These are phyloP conservation scores for Nothoprocta perdicaria DNA, from an alignment of 2,113 vertebrate genomes.

Conservation along the genomic window DNA sequence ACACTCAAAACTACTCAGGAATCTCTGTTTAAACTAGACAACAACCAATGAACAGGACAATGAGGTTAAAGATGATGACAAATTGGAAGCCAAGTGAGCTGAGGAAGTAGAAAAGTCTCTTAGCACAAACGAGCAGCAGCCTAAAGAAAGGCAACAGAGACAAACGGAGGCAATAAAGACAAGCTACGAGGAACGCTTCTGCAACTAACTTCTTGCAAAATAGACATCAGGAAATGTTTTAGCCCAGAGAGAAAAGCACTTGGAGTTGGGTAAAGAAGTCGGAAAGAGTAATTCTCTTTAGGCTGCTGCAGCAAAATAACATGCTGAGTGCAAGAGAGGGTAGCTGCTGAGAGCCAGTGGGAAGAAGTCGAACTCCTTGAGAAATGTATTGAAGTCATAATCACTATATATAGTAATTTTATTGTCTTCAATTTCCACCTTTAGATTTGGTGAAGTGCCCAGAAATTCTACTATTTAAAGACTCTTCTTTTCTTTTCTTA, in stretches of 20 bases:
- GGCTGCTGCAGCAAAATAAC: not conserved
- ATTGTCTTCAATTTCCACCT: slow-evolving; percentile 18
- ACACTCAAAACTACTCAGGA: not conserved
- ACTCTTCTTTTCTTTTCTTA: not conserved
- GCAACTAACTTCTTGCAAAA: not conserved
- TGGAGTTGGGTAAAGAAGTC: not conserved
- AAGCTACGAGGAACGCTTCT: not conserved
- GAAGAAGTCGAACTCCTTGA: not conserved
- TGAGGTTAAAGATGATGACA: not conserved
- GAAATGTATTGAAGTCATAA: not conserved
- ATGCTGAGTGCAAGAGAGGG: not conserved
- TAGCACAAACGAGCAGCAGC: not conserved
- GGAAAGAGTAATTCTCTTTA: not conserved
- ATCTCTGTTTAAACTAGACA: not conserved
- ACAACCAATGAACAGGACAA: not conserved
- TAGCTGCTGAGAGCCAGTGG: not conserved
- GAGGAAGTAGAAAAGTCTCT: not conserved
- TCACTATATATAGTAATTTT: not conserved
- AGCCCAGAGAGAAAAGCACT: not conserved
- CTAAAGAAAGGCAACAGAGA: not conserved
- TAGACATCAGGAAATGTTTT: not conserved
- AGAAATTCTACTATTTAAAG: not conserved
- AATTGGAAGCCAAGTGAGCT: not conserved
- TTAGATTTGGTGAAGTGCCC: not conserved
- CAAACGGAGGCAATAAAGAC: not conserved